Evolutionary conservation across 2,797 vertebrate genomes (phyloP).

Genomic region (Columba guinea): DNA sequence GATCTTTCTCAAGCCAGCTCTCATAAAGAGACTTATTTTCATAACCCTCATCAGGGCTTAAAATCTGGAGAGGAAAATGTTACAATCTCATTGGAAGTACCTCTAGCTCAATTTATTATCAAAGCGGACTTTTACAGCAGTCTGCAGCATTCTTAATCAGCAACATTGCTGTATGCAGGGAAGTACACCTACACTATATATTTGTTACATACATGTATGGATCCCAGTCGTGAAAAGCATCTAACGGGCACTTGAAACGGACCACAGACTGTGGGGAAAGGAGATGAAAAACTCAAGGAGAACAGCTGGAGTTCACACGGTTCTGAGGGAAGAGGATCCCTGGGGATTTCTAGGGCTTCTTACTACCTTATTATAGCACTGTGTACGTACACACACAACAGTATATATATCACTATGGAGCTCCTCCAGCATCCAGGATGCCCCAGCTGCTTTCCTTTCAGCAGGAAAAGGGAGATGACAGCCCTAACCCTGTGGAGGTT

Average conservation of each 20-base stretch:
- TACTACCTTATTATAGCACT: not conserved
- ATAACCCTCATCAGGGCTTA: conserved; percentile 91
- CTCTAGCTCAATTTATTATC: not conserved
- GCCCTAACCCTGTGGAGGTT: not conserved
- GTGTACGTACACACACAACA: not conserved
- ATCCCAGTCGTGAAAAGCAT: not conserved
- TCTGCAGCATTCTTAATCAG: not conserved
- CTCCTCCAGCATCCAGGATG: not conserved
- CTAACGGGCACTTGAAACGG: not conserved
- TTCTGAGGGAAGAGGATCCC: not conserved
- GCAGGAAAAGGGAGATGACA: not conserved
- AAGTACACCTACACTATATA: too few species aligned
- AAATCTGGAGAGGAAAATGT: conserved; percentile 76
- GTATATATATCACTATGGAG: rapidly evolving
- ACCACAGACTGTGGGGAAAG: not conserved
- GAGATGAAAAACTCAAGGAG: not conserved
- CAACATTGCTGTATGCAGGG: not conserved
- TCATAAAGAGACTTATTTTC: conserved; percentile 87
- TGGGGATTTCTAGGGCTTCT: not conserved
- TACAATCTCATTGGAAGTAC: not conserved
- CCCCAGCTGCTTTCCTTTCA: not conserved
- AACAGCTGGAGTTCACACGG: not conserved
- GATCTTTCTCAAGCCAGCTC: conserved; percentile 93
- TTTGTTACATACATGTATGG: not conserved
- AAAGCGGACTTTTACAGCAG: not conserved